Percentiles rank a stretch among this genome's conserved stretches.
Conservation (phyloP, 2,113 vertebrate species). For the Irena cyanogastra region DNA sequence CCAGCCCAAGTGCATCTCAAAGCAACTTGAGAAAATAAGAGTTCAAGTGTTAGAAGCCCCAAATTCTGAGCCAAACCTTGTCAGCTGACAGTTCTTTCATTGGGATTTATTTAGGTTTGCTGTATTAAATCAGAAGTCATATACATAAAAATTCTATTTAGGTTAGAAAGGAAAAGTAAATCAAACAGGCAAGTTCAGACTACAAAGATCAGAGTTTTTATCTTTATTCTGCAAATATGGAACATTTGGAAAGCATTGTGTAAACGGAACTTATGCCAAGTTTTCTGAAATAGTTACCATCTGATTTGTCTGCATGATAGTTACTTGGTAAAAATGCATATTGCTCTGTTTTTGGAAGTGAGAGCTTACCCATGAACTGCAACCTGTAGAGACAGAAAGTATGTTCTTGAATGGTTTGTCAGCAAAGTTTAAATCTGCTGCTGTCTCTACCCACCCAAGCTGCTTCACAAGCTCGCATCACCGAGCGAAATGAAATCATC, state of each 20-base stretch:
- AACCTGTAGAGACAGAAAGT: background rate
- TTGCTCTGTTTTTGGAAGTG: slow-evolving; percentile 47
- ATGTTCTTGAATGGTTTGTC: background rate
- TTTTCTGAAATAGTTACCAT: slow-evolving; percentile 60
- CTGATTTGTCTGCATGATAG: slow-evolving; percentile 44
- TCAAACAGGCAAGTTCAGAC: slow-evolving; percentile 44
- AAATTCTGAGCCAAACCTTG: background rate
- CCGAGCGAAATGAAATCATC: too few relatives aligned
- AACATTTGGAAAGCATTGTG: slow-evolving; percentile 64
- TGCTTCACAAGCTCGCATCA: background rate
- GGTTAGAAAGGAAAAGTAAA: slow-evolving; percentile 33
- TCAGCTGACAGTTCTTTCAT: background rate
- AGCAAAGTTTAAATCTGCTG: background rate
- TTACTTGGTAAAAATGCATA: slow-evolving; percentile 49
- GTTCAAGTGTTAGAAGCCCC: background rate
- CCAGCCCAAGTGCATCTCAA: background rate
- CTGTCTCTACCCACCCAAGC: background rate
- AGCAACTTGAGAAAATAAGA: background rate
- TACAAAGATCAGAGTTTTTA: slow-evolving; percentile 51
- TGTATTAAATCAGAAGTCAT: background rate
- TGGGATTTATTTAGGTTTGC: slow-evolving; percentile 16
- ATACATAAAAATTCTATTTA: background rate
- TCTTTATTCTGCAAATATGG: slow-evolving; percentile 64
- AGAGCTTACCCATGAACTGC: background rate
- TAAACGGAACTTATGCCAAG: slow-evolving; percentile 58